Conservation (phyloP, 2,797 vertebrate genomes). For the Potorous gilbertii region DNA sequence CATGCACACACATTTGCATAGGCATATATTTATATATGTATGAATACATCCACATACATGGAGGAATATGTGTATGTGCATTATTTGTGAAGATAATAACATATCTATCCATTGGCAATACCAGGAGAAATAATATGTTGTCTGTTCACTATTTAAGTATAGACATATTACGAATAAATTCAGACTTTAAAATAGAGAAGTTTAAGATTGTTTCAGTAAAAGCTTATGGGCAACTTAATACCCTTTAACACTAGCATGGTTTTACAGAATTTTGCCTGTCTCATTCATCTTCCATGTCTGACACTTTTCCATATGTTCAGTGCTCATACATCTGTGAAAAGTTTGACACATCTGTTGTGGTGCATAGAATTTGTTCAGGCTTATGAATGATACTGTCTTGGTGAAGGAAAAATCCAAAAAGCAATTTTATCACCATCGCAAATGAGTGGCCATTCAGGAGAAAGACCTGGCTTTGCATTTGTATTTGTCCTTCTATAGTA, state of each 20-base stretch:
- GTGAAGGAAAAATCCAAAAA: neutral
- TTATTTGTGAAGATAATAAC: neutral
- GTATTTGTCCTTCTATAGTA: neutral
- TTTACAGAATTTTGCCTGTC: neutral
- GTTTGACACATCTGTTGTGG: neutral
- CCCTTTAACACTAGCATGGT: neutral
- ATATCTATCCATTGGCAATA: neutral
- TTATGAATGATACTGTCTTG: neutral
- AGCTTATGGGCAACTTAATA: neutral
- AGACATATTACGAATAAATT: neutral
- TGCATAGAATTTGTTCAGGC: neutral
- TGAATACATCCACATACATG: neutral
- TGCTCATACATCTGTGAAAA: neutral
- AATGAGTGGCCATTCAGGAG: neutral
- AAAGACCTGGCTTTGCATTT: neutral
- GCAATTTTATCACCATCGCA: neutral
- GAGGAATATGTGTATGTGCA: too few species aligned
- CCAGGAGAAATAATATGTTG: neutral
- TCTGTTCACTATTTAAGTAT: neutral
- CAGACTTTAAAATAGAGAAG: neutral
- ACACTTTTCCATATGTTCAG: neutral
- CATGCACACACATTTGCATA: fast-evolving
- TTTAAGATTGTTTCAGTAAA: neutral
- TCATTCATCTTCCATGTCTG: neutral
- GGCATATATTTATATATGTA: neutral